Percentiles rank a stretch among this genome's conserved stretches.
These are phyloP conservation scores for Tadarida brasiliensis DNA, from an alignment of 2,797 vertebrate species.

Conservation along the genomic window DNA sequence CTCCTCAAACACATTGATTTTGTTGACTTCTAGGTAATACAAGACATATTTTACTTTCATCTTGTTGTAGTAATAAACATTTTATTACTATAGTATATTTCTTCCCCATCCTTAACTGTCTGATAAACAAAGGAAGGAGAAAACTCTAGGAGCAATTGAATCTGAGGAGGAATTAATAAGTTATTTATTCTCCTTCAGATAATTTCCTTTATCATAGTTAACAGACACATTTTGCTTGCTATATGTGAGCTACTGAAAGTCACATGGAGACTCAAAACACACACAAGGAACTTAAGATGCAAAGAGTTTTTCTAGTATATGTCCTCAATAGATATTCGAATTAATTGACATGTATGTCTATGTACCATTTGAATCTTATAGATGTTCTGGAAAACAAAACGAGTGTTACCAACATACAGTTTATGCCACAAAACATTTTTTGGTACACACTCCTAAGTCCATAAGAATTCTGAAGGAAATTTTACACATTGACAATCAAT, in stretches of 20 bases:
- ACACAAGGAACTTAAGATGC: neutral
- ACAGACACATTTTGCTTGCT: neutral
- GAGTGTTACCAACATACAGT: neutral
- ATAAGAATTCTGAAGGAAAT: neutral
- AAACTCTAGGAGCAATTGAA: neutral
- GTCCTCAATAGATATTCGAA: neutral
- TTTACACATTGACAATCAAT: neutral
- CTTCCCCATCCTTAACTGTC: neutral
- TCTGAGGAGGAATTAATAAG: neutral
- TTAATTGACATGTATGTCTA: neutral
- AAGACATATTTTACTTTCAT: neutral
- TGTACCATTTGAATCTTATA: neutral
- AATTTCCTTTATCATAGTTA: neutral
- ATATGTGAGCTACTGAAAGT: neutral
- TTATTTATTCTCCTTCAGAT: neutral
- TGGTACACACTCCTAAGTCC: neutral
- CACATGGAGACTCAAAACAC: neutral
- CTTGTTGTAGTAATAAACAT: neutral
- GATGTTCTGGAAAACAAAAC: neutral
- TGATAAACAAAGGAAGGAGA: neutral
- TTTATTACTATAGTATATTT: neutral
- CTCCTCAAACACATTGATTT: neutral
- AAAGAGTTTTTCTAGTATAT: neutral
- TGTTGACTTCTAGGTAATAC: neutral
- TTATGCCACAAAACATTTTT: neutral